phyloP scores from a whole-genome alignment of 2,797 vertebrate genomes.

The Crotalus adamanteus region DNA sequence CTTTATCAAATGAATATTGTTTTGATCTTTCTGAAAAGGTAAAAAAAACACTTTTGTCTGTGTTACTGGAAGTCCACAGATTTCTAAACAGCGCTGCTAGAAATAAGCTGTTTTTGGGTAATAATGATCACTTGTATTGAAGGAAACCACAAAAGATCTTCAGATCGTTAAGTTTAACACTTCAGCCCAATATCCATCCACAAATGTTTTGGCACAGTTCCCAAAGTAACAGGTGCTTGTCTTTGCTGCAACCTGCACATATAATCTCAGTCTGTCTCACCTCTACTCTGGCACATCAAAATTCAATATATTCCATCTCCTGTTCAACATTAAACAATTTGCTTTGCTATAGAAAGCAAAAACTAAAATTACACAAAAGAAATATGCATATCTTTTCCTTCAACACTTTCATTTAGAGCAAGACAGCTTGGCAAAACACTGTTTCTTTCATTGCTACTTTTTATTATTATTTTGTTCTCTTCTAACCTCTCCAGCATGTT shows the following conservation, averaged over 20 bases:
- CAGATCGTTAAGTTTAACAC: conserved; percentile 15
- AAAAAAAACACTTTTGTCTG: neutral
- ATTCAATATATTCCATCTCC: neutral
- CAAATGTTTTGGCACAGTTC: conserved; percentile 14
- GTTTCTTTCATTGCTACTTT: neutral
- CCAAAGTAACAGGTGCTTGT: conserved; percentile 26
- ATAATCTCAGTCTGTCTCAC: neutral
- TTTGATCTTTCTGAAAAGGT: neutral
- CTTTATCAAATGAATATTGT: neutral
- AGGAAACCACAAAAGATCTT: conserved; percentile 15
- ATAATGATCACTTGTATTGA: conserved; percentile 2
- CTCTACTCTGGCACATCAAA: neutral
- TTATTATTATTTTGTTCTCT: neutral
- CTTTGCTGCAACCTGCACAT: conserved; percentile 15
- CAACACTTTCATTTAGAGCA: neutral
- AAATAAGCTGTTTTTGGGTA: neutral
- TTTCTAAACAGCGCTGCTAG: neutral
- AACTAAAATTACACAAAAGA: neutral
- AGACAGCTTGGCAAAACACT: conserved; percentile 16
- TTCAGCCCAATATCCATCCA: conserved; percentile 16
- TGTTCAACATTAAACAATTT: conserved; percentile 6
- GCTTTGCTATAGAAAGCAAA: neutral
- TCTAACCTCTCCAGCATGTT: neutral
- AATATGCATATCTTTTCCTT: neutral
- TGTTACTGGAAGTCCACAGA: neutral